These are phyloP conservation scores for Cyclargus thomasi DNA, from an alignment of 1,140 invertebrate genomes.

Conservation along the genomic window DNA sequence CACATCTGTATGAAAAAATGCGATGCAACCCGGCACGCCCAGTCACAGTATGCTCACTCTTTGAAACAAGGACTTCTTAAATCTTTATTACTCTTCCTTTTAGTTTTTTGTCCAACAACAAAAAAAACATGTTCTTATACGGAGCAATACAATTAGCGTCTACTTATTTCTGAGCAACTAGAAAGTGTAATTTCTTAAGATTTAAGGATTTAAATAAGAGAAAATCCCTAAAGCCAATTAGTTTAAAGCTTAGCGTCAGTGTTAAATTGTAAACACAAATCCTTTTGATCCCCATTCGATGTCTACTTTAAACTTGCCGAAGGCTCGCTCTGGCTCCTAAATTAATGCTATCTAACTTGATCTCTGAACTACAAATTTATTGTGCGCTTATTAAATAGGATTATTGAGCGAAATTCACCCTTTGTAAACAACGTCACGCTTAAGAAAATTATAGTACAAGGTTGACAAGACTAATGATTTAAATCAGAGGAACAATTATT, in stretches of 20 bases:
- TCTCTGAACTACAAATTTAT: background rate
- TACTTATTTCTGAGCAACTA: background rate
- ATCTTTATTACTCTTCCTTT: background rate
- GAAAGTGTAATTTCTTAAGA: background rate
- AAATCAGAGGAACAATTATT: too few relatives aligned
- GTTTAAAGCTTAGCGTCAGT: slow-evolving; percentile 12
- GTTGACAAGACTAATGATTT: too few relatives aligned
- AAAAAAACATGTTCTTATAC: background rate
- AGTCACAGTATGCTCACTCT: too few relatives aligned
- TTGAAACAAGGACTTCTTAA: background rate
- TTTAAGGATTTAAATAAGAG: background rate
- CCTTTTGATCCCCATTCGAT: slow-evolving; percentile 11
- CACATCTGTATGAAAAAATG: too few relatives aligned
- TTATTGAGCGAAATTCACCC: background rate
- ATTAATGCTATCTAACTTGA: slow-evolving; percentile 5
- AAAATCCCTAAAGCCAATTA: slow-evolving; percentile 2
- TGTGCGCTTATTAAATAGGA: background rate
- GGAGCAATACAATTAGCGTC: background rate
- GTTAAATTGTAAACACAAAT: slow-evolving; percentile 16
- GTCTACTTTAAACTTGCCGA: slow-evolving; percentile 9
- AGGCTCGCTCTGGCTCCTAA: background rate
- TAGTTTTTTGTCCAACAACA: too few relatives aligned
- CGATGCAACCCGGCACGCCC: too few relatives aligned
- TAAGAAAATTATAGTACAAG: background rate
- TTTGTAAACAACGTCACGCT: background rate